Evolutionary conservation across 2,888 invertebrate genomes (phyloP).

Genomic region (Parascotia fuliginaria): DNA sequence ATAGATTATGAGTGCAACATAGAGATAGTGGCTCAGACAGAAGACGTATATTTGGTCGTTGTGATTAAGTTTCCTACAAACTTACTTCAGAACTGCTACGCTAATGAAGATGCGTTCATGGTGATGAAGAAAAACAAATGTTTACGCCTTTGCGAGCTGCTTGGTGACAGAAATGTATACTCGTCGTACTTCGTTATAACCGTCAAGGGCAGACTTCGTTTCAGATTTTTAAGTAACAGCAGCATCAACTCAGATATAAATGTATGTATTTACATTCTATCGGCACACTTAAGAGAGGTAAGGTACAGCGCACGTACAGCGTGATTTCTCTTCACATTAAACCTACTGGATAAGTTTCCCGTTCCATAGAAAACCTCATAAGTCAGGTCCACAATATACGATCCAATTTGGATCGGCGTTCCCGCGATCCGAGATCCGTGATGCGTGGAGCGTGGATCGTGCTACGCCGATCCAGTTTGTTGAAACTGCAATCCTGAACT

Average conservation of each 20-base stretch:
- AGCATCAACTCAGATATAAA: constrained; percentile 72
- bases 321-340: no score
- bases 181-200: constrained; percentile 59
- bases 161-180: constrained; percentile 34
- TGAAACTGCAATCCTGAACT: no score
- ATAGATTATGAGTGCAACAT: constrained; percentile 69
- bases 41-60: constrained; percentile 47
- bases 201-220: constrained; percentile 55
- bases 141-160: constrained; percentile 60
- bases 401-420: no score
- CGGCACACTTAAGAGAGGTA: no score
- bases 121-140: constrained; percentile 60
- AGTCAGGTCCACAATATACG: no score
- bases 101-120: constrained; percentile 61
- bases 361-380: no score
- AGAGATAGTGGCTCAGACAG: constrained; percentile 60
- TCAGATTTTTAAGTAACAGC: constrained; percentile 72
- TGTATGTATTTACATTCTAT: constrained; percentile 56
- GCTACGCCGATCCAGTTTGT: no score
- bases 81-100: constrained; percentile 56
- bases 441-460: no score
- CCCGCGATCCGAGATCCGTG: no score
- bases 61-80: constrained; percentile 67
- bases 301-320: no score
- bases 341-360: no score